Conservation (phyloP, 2,888 invertebrate genomes). For the Cremastinae sp. region DNA sequence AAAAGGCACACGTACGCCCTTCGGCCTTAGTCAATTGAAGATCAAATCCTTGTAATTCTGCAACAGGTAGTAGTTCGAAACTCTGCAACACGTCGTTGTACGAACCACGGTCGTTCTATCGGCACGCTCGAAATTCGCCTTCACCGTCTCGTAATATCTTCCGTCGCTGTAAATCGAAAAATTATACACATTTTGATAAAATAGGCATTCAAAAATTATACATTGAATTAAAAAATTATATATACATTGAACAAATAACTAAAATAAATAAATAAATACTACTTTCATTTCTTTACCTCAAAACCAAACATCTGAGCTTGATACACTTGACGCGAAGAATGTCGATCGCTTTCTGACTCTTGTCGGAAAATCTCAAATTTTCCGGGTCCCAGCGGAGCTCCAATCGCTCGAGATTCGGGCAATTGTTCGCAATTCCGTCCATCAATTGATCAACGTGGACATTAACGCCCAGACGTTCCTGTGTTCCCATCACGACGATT, state of each 20-base stretch:
- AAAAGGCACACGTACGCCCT: constrained; percentile 46
- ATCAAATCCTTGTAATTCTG: constrained; percentile 96
- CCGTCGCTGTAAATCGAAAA: constrained; percentile 89
- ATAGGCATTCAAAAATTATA: background rate
- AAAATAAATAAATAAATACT: no score
- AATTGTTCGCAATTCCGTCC: constrained; percentile 97
- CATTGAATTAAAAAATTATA: background rate
- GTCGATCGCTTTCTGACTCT: constrained; percentile 99
- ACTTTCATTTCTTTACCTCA: constrained; percentile 85
- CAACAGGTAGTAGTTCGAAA: constrained; percentile 95
- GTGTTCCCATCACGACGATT: constrained; percentile 98
- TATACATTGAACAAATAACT: background rate
- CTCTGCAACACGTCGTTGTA: constrained; percentile 97
- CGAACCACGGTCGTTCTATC: constrained; percentile 98
- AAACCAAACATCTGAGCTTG: constrained; percentile 94
- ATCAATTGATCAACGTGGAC: constrained; percentile 99
- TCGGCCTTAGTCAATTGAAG: constrained; percentile 87
- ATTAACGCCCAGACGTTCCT: constrained; percentile 97
- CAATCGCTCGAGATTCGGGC: constrained; percentile 92
- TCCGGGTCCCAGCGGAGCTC: constrained; percentile 99
- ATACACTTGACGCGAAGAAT: constrained; percentile 97
- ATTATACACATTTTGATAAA: no score
- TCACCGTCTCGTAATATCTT: constrained; percentile 99
- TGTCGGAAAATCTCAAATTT: constrained; percentile 98
- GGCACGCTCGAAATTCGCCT: constrained; percentile 99